Evolutionary conservation across 2,797 vertebrate genomes (phyloP).

Genomic region (Urocyon cinereoargenteus): DNA sequence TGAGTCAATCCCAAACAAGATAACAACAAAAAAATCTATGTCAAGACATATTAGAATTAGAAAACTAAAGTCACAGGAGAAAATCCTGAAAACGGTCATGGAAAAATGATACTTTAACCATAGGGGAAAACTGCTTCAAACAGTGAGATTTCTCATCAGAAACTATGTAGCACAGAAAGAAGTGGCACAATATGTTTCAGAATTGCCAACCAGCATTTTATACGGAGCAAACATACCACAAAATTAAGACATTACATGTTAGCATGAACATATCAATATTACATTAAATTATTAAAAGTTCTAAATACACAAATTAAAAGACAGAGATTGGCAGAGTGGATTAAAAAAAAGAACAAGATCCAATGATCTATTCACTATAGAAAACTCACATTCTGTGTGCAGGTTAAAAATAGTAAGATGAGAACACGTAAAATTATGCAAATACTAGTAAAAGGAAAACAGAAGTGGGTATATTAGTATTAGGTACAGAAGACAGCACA

Average conservation of each 20-base stretch:
- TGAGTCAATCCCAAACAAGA: neutral
- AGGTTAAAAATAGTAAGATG: conserved; percentile 21
- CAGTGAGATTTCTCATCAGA: neutral
- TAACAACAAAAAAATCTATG: neutral
- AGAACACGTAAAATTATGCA: neutral
- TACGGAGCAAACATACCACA: neutral
- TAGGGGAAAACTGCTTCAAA: neutral
- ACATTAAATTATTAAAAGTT: neutral
- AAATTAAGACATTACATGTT: neutral
- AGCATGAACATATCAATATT: neutral
- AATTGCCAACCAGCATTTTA: neutral
- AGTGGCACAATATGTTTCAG: neutral
- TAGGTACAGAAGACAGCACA: neutral
- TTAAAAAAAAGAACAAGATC: neutral
- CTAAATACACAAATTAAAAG: neutral
- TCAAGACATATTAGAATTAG: neutral
- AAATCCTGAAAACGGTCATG: neutral
- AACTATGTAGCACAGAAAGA: neutral
- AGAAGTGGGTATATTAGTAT: neutral
- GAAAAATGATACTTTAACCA: neutral
- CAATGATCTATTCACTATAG: neutral
- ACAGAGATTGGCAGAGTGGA: neutral
- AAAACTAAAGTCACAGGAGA: neutral
- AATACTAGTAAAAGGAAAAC: neutral
- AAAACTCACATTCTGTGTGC: neutral